These are phyloP conservation scores for Micrastur ruficollis DNA, from an alignment of 2,797 vertebrate species.

Conservation along the genomic window DNA sequence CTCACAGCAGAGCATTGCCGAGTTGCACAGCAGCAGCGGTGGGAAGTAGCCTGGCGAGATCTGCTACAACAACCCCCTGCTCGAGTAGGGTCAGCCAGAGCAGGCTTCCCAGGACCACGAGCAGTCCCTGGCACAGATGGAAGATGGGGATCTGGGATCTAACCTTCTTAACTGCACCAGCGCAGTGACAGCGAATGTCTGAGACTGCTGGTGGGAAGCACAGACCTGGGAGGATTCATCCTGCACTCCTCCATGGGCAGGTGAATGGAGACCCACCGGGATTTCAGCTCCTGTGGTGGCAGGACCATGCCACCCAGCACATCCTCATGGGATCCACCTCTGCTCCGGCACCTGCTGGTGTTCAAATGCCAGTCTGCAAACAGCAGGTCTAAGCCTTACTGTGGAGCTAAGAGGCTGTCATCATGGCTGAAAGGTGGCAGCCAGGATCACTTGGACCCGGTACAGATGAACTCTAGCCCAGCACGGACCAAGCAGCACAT, in stretches of 20 bases:
- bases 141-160: background rate
- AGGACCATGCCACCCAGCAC: background rate
- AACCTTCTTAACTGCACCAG: background rate
- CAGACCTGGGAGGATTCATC: background rate
- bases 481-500: background rate
- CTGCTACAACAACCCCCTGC: background rate
- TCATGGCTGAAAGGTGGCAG: background rate
- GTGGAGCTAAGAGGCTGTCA: background rate
- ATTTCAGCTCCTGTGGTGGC: background rate
- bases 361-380: background rate
- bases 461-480: background rate
- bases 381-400: background rate
- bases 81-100: background rate
- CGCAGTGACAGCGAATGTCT: background rate
- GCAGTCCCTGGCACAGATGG: background rate
- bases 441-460: background rate
- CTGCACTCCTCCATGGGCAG: background rate
- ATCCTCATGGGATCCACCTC: background rate
- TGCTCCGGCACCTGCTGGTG: background rate
- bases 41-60: background rate
- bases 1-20: background rate
- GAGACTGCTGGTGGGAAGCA: background rate
- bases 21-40: background rate
- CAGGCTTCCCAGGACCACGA: background rate
- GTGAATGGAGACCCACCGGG: background rate